These are phyloP conservation scores for Sebastes iracundus DNA, from an alignment of 2,797 vertebrate genomes.

Conservation along the genomic window DNA sequence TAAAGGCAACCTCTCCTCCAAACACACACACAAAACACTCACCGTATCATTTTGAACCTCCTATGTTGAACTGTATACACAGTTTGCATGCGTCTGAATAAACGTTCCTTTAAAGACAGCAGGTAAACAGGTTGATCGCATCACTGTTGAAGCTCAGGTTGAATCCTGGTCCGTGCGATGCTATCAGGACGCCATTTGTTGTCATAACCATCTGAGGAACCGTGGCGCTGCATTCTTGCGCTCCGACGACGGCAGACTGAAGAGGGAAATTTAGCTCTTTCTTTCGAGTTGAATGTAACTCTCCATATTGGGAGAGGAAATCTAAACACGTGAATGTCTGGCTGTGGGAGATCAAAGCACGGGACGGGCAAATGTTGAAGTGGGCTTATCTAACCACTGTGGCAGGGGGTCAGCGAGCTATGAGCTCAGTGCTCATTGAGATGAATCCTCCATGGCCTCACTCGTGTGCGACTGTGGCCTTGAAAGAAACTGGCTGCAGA, in stretches of 20 bases:
- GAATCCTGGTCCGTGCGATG: constrained; percentile 40
- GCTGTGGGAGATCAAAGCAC: constrained; percentile 44
- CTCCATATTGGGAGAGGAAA: constrained; percentile 43
- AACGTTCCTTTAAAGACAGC: constrained; percentile 47
- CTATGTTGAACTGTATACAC: constrained; percentile 38
- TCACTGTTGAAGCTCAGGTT: constrained; percentile 35
- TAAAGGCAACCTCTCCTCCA: constrained; percentile 36
- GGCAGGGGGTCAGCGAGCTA: constrained; percentile 24
- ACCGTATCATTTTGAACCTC: constrained; percentile 33
- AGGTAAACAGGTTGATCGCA: constrained; percentile 53
- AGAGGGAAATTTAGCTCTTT: constrained; percentile 23
- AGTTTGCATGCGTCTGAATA: constrained; percentile 45
- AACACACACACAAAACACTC: constrained; percentile 19
- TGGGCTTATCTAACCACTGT: constrained; percentile 39
- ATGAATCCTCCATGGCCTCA: constrained; percentile 16
- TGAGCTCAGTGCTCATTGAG: constrained; percentile 52
- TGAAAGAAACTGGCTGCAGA: constrained; percentile 45
- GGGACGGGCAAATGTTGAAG: constrained; percentile 8
- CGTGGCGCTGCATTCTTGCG: constrained; percentile 35
- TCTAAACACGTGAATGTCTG: constrained; percentile 15
- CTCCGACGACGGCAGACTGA: neutral
- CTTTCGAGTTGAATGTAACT: constrained; percentile 41
- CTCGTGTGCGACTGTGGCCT: constrained; percentile 22
- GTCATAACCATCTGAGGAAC: constrained; percentile 38
- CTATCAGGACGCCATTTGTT: constrained; percentile 57